Evolutionary conservation across 2,113 vertebrate genomes (phyloP), one percentile per base, ranked within the genome.

Genomic region (Brachypodius melanocephalos): DNA sequence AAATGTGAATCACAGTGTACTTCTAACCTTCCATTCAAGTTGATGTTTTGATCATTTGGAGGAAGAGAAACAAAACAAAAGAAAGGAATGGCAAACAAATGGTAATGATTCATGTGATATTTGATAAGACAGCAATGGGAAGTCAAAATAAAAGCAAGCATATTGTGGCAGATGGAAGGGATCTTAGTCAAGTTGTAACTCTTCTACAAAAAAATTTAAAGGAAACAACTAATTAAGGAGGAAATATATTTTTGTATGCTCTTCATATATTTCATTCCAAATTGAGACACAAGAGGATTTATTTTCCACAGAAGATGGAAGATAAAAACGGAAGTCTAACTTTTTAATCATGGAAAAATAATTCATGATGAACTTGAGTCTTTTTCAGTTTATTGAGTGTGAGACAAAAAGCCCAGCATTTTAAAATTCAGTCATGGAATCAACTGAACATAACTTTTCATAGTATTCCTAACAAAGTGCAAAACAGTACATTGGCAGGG

Each of bases 1-100:
- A 96, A 97, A 97, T 93, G 93, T 98, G 97, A 98, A 98, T 73
- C 96, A 97, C 94, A 90, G 94, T 93, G 97, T 97, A 97, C 97
- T 97, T 96, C 96, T 96, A 98, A 98, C 96, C 96, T 93, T 98
- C 95, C 97, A 96, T 94, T 97, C 97, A 97, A 97, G 97, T 92
- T 97, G 77, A 90, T 91, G 94, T 93, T 97, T 98, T 98, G 99
- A 98, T 98, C 97, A 98, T 98, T 97, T 96, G 97, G 96, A 96
- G 97, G 92, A 97, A 97, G 97, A 97, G 95, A 97, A 97, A 97
- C 90, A 89, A 97, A 97, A 98, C 94, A 91, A 97, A 97, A 97
- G 75, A 96, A 95, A 89, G 42, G 48, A 59, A 97, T 61, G 97
- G 93, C 95, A 98, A 97, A 96, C 97, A 98, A 97, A 95, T 90